phyloP scores from a whole-genome alignment of 1,140 invertebrate genomes.

The Wasmannia auropunctata region DNA sequence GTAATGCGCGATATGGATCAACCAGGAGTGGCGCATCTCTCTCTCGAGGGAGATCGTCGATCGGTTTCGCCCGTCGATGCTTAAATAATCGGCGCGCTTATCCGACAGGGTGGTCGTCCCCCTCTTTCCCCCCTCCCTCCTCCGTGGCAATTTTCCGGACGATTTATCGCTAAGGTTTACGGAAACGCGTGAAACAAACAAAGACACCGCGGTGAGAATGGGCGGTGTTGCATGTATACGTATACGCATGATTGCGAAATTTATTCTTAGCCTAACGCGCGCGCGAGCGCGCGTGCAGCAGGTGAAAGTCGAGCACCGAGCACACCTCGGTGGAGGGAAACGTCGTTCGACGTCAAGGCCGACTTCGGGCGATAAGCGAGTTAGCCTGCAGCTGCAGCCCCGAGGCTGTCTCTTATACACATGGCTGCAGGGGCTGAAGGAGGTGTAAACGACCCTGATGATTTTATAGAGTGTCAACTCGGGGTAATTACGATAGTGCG shows the following conservation, averaged over 20 bases:
- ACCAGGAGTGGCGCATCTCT: constrained; percentile 21
- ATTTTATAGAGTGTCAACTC: constrained; percentile 41
- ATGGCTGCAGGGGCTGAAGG: constrained; percentile 10
- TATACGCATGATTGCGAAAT: constrained; percentile 23
- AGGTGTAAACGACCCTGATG: constrained; percentile 52
- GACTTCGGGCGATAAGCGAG: constrained; percentile 50
- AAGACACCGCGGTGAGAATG: not conserved
- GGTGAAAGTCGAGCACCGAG: constrained; percentile 45
- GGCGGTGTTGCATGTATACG: not conserved
- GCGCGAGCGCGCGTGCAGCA: constrained; percentile 17
- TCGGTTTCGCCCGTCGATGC: constrained; percentile 63
- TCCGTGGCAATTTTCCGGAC: constrained; percentile 47
- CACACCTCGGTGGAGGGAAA: constrained; percentile 30
- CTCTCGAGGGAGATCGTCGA: constrained; percentile 40
- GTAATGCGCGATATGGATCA: constrained; percentile 15
- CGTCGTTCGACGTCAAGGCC: constrained; percentile 45
- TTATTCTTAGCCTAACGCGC: constrained; percentile 47
- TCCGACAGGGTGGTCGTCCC: not conserved
- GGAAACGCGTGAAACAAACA: not conserved
- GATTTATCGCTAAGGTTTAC: constrained; percentile 59
- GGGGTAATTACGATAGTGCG: not conserved
- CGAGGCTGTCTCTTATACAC: too few species aligned
- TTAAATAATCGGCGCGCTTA: constrained; percentile 62
- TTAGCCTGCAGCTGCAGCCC: constrained; percentile 48
- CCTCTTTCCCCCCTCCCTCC: not conserved